phyloP scores from a whole-genome alignment of 2,797 vertebrate genomes.

The Cossypha dichroa region DNA sequence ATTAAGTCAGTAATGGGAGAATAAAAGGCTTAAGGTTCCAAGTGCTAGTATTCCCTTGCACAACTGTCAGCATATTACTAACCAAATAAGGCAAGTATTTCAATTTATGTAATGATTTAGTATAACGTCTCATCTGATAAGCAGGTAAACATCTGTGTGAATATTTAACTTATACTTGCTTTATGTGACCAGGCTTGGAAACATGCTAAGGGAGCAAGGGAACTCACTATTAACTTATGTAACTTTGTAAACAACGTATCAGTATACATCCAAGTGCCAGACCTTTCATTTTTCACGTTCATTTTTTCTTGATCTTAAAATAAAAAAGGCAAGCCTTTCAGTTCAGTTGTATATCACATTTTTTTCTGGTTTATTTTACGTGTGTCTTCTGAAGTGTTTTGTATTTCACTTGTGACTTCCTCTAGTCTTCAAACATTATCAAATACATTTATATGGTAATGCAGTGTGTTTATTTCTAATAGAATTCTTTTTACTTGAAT shows the following conservation, averaged over 20 bases:
- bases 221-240: background rate
- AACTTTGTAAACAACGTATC: background rate
- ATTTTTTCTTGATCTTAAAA: background rate
- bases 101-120: background rate
- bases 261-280: background rate
- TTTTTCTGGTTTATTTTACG: background rate
- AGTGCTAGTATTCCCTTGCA: background rate
- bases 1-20: background rate
- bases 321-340: background rate
- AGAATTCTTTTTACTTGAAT: background rate
- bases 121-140: background rate
- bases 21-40: background rate
- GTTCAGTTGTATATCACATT: background rate
- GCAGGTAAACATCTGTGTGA: background rate
- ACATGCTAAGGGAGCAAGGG: background rate
- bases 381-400: background rate
- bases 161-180: background rate
- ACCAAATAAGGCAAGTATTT: background rate
- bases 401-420: background rate
- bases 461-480: background rate
- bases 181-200: background rate
- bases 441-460: background rate
- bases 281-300: background rate
- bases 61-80: background rate
- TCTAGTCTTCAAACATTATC: background rate